phyloP scores from a whole-genome alignment of 1,140 invertebrate genomes.

The Octopus sinensis region DNA sequence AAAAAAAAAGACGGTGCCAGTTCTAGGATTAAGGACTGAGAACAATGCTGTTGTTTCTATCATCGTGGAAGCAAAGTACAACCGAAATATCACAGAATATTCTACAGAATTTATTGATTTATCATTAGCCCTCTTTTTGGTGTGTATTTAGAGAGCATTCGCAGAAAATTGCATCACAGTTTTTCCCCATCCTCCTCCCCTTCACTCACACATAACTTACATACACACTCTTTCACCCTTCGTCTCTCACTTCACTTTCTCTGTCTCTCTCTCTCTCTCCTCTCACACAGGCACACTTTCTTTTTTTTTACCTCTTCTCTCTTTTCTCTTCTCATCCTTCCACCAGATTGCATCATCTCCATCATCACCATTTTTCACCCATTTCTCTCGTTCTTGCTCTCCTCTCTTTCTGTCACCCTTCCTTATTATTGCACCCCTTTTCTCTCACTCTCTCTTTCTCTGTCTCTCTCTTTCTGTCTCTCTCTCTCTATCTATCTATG shows the following conservation, averaged over 20 bases:
- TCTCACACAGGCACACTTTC: not conserved
- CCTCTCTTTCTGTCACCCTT: slow-evolving; percentile 21
- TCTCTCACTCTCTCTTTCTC: not conserved
- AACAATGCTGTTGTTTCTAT: too few species aligned
- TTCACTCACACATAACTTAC: too few species aligned
- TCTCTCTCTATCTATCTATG: not conserved
- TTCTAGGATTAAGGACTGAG: too few species aligned
- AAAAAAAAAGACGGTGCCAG: too few species aligned
- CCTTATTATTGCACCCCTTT: slow-evolving; percentile 14
- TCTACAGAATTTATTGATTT: too few species aligned
- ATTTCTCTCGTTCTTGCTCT: not conserved
- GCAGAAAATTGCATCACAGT: too few species aligned
- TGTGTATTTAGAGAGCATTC: too few species aligned
- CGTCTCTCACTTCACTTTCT: slow-evolving; percentile 16
- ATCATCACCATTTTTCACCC: not conserved
- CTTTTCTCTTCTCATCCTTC: slow-evolving; percentile 6
- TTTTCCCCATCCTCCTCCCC: too few species aligned
- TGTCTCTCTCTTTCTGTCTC: not conserved
- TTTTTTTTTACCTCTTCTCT: slow-evolving; percentile 15
- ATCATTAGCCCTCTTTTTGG: too few species aligned
- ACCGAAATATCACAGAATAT: too few species aligned
- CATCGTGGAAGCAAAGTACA: too few species aligned
- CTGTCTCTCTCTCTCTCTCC: slow-evolving; percentile 1
- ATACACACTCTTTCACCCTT: not conserved
- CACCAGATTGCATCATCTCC: not conserved